Base-by-base conservation (phyloP, 2,888 invertebrate genomes). In the Agrotis segetum region DNA sequence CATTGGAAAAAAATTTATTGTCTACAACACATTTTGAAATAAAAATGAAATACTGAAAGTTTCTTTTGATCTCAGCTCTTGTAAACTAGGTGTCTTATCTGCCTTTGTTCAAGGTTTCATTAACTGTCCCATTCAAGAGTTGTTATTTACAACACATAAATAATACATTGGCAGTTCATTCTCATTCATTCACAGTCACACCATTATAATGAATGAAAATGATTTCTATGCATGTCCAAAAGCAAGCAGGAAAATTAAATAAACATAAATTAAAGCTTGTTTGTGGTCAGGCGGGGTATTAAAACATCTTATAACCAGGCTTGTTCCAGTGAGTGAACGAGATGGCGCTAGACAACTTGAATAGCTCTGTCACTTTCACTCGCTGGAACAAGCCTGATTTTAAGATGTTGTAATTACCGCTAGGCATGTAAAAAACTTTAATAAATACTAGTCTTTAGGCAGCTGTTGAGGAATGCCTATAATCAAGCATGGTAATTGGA, bases 71-170 rank as follows among this genome's bases (percentile, higher is more conserved):
- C 34, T 66, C n/a, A 24, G 13, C 5, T 58, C n/a, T 19, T 19
- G 21, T 14, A 34, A 29, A 49, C 73, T 72, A 40, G 40, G 40
- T 40, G 50, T 60, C 55, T 73, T 73, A 73, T 60, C 73, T 60
- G n/a, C 7, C 17, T 49, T 19, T 29, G 21, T 46, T 47, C 40
- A 60, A 49, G 52, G 40, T 44, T 58, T 53, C 7, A 53, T 59
- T 40, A 2, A 66, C 1, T 19, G 4, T 40, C 13, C 47, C 24
- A 47, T 66, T 66, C 4, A 47, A 67, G 19, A 60, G 34, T 53
- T 34, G 0, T 62, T 59, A 24, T 52, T 34, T 24, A 11, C 13
- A 50, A 29, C 14, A 40, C 47, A 61, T 56, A 56, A 70, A 24
- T 40, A 55, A 24, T 14, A 19, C 17, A 49, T 19, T 16, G 11